Evolutionary conservation across 2,888 invertebrate species (phyloP), one percentile per base, ranked within the genome.

Genomic region (Encarsia formosa): DNA sequence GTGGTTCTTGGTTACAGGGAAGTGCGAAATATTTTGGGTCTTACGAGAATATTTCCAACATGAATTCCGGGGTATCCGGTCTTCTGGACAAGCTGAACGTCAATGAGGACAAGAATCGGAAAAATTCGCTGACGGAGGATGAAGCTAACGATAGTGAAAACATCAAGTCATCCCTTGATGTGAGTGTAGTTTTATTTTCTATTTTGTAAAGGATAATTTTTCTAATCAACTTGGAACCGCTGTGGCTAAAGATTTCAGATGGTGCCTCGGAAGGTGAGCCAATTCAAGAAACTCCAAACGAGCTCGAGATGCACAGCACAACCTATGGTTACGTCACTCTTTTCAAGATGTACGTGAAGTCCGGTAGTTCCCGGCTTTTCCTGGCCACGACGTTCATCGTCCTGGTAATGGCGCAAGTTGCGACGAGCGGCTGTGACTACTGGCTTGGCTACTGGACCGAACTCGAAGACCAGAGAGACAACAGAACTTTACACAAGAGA

Each of bases 361-460:
- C 34, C 5, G n/a, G 34, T 34, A 15, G 34, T 5, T 34, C 34
- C n/a, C 15, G 34, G 34, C 15, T 9, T 34, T 6, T 15, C 15
- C 13, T 34, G 5, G 16, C 5, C 15, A n/a, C 15, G 6, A n/a
- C 9, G 5, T 5, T 34, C 9, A 6, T 34, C 9, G n/a, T n/a
- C n/a, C n/a, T n/a, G n/a, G 16, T 34, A 5, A 76, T 86, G 49
- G 86, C 87, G 4, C 90, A 90, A 74, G 69, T 80, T 20, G 73
- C 84, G 49, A 85, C 84, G 49, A 86, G 88, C 35, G 78, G 82
- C 46, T 78, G 81, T 43, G 91, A 91, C 71, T 83, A 86, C 66
- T 90, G 88, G 87, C 79, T 91, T 1, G 85, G 85, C 2, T 72
- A 81, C 63, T 91, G 90, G 90, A 34, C 34, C n/a, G 15, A 34